Conservation (phyloP, 2,797 vertebrate genomes). For the Lepus oiostolus region DNA sequence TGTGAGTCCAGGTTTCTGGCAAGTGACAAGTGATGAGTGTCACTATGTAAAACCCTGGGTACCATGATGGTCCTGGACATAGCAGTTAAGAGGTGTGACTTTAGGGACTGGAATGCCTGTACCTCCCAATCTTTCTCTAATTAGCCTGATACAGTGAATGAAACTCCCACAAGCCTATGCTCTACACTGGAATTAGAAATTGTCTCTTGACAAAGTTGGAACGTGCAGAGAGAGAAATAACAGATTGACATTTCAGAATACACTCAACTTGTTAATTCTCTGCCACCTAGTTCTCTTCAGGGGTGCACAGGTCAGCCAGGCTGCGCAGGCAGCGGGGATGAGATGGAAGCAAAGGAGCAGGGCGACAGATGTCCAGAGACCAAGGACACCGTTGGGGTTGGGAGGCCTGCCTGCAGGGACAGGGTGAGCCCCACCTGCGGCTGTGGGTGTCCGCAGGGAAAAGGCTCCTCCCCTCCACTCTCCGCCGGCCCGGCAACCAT, state of each 20-base stretch:
- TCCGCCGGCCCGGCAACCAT: background rate
- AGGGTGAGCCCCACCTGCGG: slow-evolving; percentile 42
- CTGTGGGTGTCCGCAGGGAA: background rate
- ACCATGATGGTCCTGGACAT: rapidly evolving
- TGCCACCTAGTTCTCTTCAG: slow-evolving; percentile 75
- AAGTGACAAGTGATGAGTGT: background rate
- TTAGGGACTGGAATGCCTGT: background rate
- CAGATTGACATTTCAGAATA: background rate
- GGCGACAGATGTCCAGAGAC: background rate
- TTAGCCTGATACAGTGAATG: background rate
- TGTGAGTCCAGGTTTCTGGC: background rate
- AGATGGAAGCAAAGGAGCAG: slow-evolving; percentile 67
- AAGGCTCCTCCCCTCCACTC: slow-evolving; percentile 17
- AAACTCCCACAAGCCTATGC: background rate
- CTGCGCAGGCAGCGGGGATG: slow-evolving; percentile 27
- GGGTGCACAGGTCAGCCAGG: slow-evolving; percentile 58
- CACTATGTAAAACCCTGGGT: background rate
- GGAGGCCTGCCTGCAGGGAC: slow-evolving; percentile 50
- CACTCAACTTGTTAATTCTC: background rate
- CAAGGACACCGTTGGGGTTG: background rate
- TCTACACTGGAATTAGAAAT: background rate
- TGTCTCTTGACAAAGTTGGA: background rate
- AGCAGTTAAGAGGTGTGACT: background rate
- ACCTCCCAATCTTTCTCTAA: background rate
- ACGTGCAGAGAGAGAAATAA: background rate